Percentiles rank a stretch among this genome's conserved stretches.
Conservation (phyloP, 2,797 vertebrate species). For the Sebastes glaucus region DNA sequence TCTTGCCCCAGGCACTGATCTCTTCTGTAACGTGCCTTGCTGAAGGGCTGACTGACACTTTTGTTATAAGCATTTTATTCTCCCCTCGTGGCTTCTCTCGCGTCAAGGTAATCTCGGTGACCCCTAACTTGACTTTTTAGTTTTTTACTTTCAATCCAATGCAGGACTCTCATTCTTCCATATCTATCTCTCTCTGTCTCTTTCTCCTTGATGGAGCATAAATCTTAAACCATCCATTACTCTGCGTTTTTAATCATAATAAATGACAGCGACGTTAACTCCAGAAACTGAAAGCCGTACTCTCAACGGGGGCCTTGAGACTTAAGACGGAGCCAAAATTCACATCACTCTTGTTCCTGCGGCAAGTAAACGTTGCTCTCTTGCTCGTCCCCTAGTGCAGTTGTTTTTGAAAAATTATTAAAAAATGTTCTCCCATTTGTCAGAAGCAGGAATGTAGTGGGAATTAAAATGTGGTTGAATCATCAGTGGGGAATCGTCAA, state of each 20-base stretch:
- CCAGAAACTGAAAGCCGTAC: background rate
- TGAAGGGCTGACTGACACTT: background rate
- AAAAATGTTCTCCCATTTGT: background rate
- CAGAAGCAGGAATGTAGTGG: background rate
- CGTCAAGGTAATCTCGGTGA: slow-evolving; percentile 14
- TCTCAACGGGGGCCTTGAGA: background rate
- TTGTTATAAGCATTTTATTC: background rate
- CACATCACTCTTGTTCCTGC: slow-evolving; percentile 1
- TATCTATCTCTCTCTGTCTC: background rate
- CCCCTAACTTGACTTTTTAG: slow-evolving; percentile 9
- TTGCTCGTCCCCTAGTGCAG: background rate
- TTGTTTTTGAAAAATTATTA: background rate
- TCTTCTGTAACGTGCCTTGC: background rate
- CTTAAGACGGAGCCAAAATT: slow-evolving; percentile 6
- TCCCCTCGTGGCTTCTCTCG: background rate
- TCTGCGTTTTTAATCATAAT: slow-evolving; percentile 9
- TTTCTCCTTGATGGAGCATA: background rate
- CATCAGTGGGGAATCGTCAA: background rate
- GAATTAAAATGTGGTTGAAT: slow-evolving; percentile 13
- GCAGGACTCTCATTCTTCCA: background rate
- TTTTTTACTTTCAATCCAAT: background rate
- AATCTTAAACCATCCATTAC: slow-evolving; percentile 1
- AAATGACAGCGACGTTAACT: slow-evolving; percentile 11
- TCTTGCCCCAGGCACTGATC: background rate
- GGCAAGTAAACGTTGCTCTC: background rate